A percentile compares a stretch with the other conserved stretches of the same genome.
These are phyloP conservation scores for Pangasius djambal DNA, from an alignment of 2,797 vertebrate genomes.

Conservation along the genomic window DNA sequence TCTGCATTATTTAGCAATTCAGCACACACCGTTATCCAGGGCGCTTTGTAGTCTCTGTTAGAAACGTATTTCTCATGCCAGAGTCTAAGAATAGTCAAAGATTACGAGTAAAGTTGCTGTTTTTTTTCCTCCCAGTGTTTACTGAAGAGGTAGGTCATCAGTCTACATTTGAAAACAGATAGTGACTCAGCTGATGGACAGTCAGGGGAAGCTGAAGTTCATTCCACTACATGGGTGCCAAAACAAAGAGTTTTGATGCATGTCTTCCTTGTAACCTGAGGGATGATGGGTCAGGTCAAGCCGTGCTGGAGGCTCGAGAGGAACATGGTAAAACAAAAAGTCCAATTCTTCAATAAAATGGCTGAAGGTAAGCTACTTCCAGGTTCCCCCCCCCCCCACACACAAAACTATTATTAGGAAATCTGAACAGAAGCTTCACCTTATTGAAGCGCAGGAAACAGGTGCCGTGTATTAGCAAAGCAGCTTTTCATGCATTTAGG, in stretches of 20 bases:
- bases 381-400: not conserved
- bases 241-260: not conserved
- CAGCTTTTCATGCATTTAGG: slow-evolving; percentile 14
- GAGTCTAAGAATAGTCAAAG: not conserved
- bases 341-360: not conserved
- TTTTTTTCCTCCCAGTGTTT: not conserved
- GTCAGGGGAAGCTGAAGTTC: not conserved
- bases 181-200: not conserved
- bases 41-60: not conserved
- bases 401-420: not conserved
- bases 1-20: not conserved
- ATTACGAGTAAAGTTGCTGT: not conserved
- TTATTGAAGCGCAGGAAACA: not conserved
- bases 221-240: not conserved
- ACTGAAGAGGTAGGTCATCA: not conserved
- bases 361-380: not conserved
- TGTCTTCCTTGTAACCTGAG: not conserved
- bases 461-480: slow-evolving; percentile 20
- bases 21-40: not conserved
- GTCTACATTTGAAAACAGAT: not conserved
- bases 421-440: not conserved
- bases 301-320: not conserved
- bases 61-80: not conserved
- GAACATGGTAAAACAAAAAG: not conserved
- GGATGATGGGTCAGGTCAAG: not conserved